Evolutionary conservation across 2,888 invertebrate species (phyloP), one percentile per base, ranked within the genome.

Genomic region (Hemicrepidius hirtus): DNA sequence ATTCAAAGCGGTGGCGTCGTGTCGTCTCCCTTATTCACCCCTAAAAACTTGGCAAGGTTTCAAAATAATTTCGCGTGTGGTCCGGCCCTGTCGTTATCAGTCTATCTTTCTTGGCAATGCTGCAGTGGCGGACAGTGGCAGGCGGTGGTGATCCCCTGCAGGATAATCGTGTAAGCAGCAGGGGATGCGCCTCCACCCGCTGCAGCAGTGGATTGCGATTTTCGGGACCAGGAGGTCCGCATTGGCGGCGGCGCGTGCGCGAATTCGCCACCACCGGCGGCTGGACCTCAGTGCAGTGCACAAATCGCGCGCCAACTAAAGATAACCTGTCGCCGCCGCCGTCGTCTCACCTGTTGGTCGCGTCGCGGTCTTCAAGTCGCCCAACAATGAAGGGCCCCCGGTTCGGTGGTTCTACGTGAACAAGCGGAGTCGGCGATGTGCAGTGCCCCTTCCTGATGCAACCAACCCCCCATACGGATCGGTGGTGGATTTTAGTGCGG

Each of bases 231-330:
- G 83, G 83, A 82, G 84, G 82, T 84, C 85, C 85, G 85, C 85
- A 85, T 81, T 84, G 84, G 79, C 77, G 79, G 82, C 80, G 81
- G 83, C 82, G 79, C 81, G 83, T 84, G 84, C 83, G 78, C 77
- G 74, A 50, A 75, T 53, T 65, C 69, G 73, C 63, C 68, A 63
- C 62, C 75, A 67, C 71, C 75, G 75, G 46, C 69, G 68, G 67
- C 75, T 71, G 73, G 68, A 75, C 64, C 73, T 66, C 65, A 68
- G 74, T 75, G 75, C 80, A 80, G 80, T 80, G 79, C 78, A 77
- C 77, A 73, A 78, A 76, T 76, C 78, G 80, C 78, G 80, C 80
- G 80, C 78, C 76, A 79, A 78, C 78, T 65, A 74, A 77, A 76
- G 78, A 77, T 78, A 78, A 77, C 77, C 78, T 77, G 72, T 73